These are phyloP conservation scores for Mirounga angustirostris DNA, from an alignment of 2,113 vertebrate genomes.

Conservation along the genomic window DNA sequence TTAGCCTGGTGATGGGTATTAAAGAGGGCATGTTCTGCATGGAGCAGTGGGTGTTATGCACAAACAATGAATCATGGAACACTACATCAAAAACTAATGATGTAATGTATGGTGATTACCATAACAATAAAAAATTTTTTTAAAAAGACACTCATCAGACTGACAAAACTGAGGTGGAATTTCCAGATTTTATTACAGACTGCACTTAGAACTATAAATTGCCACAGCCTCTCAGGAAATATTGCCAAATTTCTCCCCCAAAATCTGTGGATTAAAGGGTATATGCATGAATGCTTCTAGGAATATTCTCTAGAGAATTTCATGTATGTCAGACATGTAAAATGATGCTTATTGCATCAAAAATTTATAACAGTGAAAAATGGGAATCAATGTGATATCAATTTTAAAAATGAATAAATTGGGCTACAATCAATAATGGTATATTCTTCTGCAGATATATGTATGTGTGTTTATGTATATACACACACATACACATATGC, in stretches of 20 bases:
- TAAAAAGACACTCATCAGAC: background rate
- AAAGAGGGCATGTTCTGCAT: too few relatives aligned
- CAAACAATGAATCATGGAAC: too few relatives aligned
- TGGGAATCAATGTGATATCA: background rate
- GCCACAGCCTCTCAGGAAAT: background rate
- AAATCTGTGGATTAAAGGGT: background rate
- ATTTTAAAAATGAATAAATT: background rate
- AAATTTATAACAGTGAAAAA: slow-evolving; percentile 14
- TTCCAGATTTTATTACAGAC: slow-evolving; percentile 7
- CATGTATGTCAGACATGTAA: background rate
- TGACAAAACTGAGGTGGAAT: background rate
- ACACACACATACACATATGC: background rate
- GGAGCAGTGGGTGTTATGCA: too few relatives aligned
- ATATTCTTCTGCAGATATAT: background rate
- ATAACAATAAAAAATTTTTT: too few relatives aligned
- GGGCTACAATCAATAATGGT: background rate
- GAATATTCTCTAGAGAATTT: background rate
- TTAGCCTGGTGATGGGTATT: too few relatives aligned
- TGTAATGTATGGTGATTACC: too few relatives aligned
- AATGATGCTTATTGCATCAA: background rate
- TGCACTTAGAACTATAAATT: background rate
- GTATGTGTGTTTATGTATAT: background rate
- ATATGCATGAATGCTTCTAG: background rate
- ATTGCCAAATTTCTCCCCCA: background rate
- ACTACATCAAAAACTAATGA: too few relatives aligned